A percentile compares a stretch with the other conserved stretches of the same genome.
Evolutionary conservation across 2,888 invertebrate genomes (phyloP).

Genomic region (Apocheima hispidaria): DNA sequence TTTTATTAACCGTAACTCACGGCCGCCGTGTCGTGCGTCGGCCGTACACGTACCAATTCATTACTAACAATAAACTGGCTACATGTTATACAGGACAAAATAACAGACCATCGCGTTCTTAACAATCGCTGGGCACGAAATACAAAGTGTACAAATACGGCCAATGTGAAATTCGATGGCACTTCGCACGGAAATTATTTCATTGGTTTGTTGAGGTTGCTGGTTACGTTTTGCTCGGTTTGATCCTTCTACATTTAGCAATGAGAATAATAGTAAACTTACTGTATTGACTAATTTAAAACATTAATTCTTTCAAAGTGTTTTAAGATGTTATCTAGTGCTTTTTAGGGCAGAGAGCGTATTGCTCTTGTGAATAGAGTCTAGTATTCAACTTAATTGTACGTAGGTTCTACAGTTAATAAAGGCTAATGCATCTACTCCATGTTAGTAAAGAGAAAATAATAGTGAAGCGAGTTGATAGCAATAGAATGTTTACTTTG

Average conservation of each 20-base stretch:
- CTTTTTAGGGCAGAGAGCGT: neutral
- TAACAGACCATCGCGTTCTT: slow-evolving; percentile 51
- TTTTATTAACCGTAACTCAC: slow-evolving; percentile 18
- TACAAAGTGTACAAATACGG: slow-evolving; percentile 8
- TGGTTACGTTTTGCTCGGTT: neutral
- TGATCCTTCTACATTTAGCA: neutral
- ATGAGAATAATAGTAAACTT: too few relatives aligned
- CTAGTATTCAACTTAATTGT: too few relatives aligned
- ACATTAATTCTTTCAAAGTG: too few relatives aligned
- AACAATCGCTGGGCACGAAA: slow-evolving; percentile 48
- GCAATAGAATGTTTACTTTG: neutral
- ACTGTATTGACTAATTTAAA: too few relatives aligned
- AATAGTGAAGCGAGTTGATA: neutral
- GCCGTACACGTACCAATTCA: slow-evolving; percentile 47
- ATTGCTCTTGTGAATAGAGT: neutral
- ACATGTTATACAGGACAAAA: slow-evolving; percentile 51
- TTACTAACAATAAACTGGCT: slow-evolving; percentile 44
- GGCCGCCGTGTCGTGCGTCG: slow-evolving; percentile 29
- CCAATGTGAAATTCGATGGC: slow-evolving; percentile 1
- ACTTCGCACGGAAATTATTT: slow-evolving; percentile 4
- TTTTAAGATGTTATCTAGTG: neutral
- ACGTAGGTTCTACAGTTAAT: too few relatives aligned
- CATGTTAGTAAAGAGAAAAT: neutral
- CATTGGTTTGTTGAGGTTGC: neutral
- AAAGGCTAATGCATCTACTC: neutral